Evolutionary conservation across 2,888 invertebrate species (phyloP).

Genomic region (Hyppa rectilinea): DNA sequence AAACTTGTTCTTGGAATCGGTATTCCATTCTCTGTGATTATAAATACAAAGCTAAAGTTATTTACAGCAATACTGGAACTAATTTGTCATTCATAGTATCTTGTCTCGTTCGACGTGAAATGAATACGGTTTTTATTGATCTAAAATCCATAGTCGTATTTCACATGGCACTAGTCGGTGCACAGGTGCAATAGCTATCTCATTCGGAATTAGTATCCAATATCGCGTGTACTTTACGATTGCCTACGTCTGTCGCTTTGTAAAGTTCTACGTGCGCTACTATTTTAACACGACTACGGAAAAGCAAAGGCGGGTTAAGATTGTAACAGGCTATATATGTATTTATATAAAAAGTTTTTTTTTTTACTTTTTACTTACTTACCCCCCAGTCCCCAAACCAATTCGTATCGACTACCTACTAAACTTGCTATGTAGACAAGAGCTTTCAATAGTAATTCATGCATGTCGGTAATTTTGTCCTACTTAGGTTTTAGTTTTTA

Average conservation of each 20-base stretch:
- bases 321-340: too few species aligned
- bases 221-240: slow-evolving; percentile 80
- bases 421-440: too few species aligned
- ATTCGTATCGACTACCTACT: too few species aligned
- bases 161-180: slow-evolving; percentile 72
- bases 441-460: too few species aligned
- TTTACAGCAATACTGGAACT: neutral
- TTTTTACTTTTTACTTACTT: too few species aligned
- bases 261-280: slow-evolving; percentile 44
- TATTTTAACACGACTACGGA: too few species aligned
- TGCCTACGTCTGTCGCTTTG: slow-evolving; percentile 62
- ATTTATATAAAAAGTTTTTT: too few species aligned
- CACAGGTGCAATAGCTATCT: slow-evolving; percentile 85
- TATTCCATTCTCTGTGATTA: slow-evolving; percentile 15
- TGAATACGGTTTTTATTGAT: slow-evolving; percentile 69
- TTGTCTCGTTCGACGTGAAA: slow-evolving; percentile 52
- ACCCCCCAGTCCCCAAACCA: too few species aligned
- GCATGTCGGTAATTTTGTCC: too few species aligned
- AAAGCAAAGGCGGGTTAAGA: too few species aligned
- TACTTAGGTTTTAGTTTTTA: too few species aligned
- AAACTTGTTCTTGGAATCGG: slow-evolving; percentile 23
- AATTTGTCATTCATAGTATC: slow-evolving; percentile 32
- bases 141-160: slow-evolving; percentile 73
- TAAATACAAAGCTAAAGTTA: slow-evolving; percentile 18
- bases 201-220: slow-evolving; percentile 85